Evolutionary conservation across 2,113 vertebrate genomes (phyloP).

Genomic region (Eurypyga helias): DNA sequence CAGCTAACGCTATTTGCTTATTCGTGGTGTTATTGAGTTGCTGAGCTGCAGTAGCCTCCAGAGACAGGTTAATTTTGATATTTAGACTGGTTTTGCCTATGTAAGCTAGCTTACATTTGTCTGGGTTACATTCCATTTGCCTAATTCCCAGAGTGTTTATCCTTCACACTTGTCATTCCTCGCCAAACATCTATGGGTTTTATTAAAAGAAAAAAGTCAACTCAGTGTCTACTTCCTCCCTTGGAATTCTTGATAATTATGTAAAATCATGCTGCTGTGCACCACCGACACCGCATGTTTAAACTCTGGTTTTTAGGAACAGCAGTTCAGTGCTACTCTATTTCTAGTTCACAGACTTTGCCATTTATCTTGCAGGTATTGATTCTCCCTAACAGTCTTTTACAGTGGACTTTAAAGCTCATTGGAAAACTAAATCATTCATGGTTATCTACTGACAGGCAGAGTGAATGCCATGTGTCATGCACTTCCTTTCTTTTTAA

Average conservation of each 20-base stretch:
- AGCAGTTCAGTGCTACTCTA: neutral
- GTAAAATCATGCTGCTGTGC: neutral
- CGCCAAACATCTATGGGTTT: neutral
- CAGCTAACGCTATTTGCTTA: neutral
- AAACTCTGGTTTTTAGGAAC: neutral
- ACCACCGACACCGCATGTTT: neutral
- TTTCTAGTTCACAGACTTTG: neutral
- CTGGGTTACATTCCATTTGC: neutral
- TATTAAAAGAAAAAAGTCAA: neutral
- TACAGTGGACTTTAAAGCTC: conserved; percentile 1
- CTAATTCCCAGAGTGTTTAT: neutral
- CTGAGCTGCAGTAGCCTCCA: neutral
- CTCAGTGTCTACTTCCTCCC: neutral
- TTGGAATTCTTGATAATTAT: neutral
- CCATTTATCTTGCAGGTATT: conserved; percentile 11
- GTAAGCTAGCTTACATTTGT: neutral
- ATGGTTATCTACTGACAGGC: neutral
- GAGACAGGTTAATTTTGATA: neutral
- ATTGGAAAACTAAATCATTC: conserved; percentile 17
- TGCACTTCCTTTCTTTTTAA: neutral
- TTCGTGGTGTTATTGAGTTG: neutral
- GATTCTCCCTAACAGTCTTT: conserved; percentile 26
- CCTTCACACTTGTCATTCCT: neutral
- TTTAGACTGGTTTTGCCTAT: neutral
- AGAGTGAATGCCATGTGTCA: neutral